Base-by-base conservation (phyloP, 2,113 vertebrate species). In the Cyphomyrus plagiostoma region DNA sequence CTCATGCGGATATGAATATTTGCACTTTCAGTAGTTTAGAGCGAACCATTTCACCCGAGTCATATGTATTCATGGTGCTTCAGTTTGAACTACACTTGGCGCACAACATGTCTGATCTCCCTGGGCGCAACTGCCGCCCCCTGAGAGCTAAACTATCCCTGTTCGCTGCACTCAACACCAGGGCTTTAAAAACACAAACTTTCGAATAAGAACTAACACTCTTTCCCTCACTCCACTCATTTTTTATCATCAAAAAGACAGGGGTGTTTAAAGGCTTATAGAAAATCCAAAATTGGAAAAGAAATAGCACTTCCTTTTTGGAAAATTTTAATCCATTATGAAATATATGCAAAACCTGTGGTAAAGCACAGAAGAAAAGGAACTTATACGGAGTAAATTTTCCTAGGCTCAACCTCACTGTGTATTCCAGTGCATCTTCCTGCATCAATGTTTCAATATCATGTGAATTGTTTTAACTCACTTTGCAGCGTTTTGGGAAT, bases 1-100 rank as follows among this genome's bases (percentile, higher is more conserved):
- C 82, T 86, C 82, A 58, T 45, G 52, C 42, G 52, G 52, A 89
- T 85, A 84, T 49, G 52, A 85, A 49, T 49, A 89, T 89, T 89
- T 86, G 85, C 48, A 49, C 19, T 23, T 53, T 86, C 50, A 87
- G 53, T 74, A 87, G 46, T 87, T 83, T 80, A 82, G 49, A 30
- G 62, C 6, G 62, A 77, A 66, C 87, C 87, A 30, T 80, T 90
- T 56, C 74, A 11, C 85, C 17, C 15, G 39, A 50, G 89, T 87
- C 86, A 30, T 49, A 80, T 42, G 30, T 30, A 80, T 80, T 80
- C 74, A 80, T 21, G 42, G 45, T 45, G 50, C 49, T 89, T n/a
- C 21, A 77, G 48, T 74, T 49, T n/a, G 23, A 80, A 13, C 62
- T 49, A 48, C 88, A 77, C 89, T 84, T 74, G 84, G 74, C 17